A percentile compares a stretch with the other conserved stretches of the same genome.
Evolutionary conservation across 2,888 invertebrate species (phyloP).

Genomic region (Helicoverpa assulta): DNA sequence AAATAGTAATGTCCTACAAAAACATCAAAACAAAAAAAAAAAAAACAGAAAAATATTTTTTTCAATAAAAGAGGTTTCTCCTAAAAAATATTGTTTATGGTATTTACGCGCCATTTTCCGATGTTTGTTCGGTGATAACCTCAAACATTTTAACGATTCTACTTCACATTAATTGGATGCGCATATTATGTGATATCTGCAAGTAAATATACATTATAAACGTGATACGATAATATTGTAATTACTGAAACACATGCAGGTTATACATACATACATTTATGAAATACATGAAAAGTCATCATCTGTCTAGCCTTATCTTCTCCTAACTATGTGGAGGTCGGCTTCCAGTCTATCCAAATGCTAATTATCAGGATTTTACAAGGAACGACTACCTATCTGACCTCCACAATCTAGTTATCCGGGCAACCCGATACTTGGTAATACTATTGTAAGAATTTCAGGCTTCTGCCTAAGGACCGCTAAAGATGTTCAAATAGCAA

Average conservation of each 20-base stretch:
- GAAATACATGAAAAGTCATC: too few species aligned
- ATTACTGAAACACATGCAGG: neutral
- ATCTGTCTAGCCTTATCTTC: too few species aligned
- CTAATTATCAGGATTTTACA: too few species aligned
- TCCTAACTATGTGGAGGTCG: too few species aligned
- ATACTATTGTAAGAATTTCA: too few species aligned
- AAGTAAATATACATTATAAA: conserved; percentile 18
- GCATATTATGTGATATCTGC: conserved; percentile 6
- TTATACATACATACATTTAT: too few species aligned
- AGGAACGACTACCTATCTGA: too few species aligned
- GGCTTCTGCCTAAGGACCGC: too few species aligned
- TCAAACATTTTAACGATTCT: conserved; percentile 31
- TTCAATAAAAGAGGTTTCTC: neutral
- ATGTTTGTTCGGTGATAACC: conserved; percentile 38
- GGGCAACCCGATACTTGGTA: too few species aligned
- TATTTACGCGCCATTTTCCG: conserved; percentile 38
- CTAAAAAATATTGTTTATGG: conserved; percentile 3
- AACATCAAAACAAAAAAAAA: neutral
- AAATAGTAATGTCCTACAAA: conserved; percentile 2
- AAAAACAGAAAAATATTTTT: neutral
- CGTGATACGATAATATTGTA: conserved; percentile 34
- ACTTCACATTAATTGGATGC: conserved; percentile 5
- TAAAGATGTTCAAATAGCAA: too few species aligned
- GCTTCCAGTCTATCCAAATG: too few species aligned
- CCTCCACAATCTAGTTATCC: too few species aligned